These are phyloP conservation scores for Nymphicus hollandicus DNA, from an alignment of 2,113 vertebrate genomes.

Conservation along the genomic window DNA sequence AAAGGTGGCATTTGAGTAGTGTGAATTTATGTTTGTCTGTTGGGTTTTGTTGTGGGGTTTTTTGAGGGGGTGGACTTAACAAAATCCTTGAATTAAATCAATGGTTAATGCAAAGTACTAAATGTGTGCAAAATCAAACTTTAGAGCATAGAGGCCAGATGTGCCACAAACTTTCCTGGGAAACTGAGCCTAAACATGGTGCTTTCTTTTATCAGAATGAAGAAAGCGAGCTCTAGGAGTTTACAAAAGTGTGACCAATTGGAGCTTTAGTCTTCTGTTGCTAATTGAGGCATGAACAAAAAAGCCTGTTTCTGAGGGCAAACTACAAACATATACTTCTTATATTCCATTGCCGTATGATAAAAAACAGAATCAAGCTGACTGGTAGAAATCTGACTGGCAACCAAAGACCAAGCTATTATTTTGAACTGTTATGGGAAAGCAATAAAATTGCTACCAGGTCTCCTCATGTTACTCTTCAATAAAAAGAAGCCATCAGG, in stretches of 20 bases:
- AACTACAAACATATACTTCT: slow-evolving; percentile 56
- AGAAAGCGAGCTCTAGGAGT: slow-evolving; percentile 42
- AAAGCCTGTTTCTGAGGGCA: slow-evolving; percentile 52
- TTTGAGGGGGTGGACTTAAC: not conserved
- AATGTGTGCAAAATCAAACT: slow-evolving; percentile 39
- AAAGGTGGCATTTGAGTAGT: not conserved
- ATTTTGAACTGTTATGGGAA: slow-evolving; percentile 79
- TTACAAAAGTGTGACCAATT: slow-evolving; percentile 66
- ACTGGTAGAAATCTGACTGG: slow-evolving; percentile 70
- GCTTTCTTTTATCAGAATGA: slow-evolving; percentile 56
- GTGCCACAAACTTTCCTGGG: slow-evolving; percentile 22
- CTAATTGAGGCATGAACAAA: slow-evolving; percentile 66
- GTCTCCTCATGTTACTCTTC: slow-evolving; percentile 81
- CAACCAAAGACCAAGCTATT: slow-evolving; percentile 77
- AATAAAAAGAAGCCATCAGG: slow-evolving; percentile 80
- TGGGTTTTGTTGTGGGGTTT: not conserved
- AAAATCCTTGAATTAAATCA: slow-evolving; percentile 16
- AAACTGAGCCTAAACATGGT: slow-evolving; percentile 17
- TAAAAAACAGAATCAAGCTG: slow-evolving; percentile 76
- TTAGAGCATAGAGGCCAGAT: slow-evolving; percentile 50
- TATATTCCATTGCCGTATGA: slow-evolving; percentile 68
- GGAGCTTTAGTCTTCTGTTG: slow-evolving; percentile 57
- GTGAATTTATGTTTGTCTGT: not conserved
- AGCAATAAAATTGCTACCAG: slow-evolving; percentile 82
- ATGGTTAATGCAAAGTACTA: slow-evolving; percentile 27